Base-by-base conservation (phyloP, 2,113 vertebrate species). In the Platycercus adscitus region DNA sequence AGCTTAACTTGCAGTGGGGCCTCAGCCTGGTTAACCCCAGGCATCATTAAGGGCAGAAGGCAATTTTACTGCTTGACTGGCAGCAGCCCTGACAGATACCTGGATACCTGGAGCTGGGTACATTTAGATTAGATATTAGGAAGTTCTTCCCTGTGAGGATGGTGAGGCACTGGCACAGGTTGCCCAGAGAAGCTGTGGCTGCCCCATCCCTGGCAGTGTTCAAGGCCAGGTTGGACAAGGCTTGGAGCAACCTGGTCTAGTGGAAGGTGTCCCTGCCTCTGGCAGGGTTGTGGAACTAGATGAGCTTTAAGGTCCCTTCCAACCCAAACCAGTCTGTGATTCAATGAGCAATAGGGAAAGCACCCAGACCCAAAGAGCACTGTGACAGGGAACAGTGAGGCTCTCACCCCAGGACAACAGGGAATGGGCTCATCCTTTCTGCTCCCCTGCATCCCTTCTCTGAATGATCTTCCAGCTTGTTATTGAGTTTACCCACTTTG, bases 321-420 rank as follows among this genome's bases (percentile, higher is more conserved):
- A 39, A 39, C 39, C 39, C 39, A 10, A 39, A 39, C 39, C 10
- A 39, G 9, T 39, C 39, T 39, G 10, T 39, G 39, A 39, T 39
- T 39, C 39, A 10, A 39, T 39, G 39, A 39, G 52, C 3, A 8
- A 31, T 0, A 37, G 15, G 43, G 35, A 65, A 77, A 91, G 33
- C 49, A 50, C 37, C 11, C 18, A n/a, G 33, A 33, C 11, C 43
- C 46, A 17, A 49, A 69, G 28, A 52, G 11, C 18, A 24, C 9
- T 0, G 1, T 39, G 60, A 26, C 5, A 10, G 31, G 29, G 41
- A 18, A 31, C 41, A 31, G 46, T 1, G 0, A 15, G 33, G 18
- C n/a, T 52, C 24, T 41, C 37, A 33, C 9, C 13, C 49, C 56
- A 3, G n/a, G 19, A 44, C 39, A 65, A 46, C 39, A 47, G 26